Percentiles rank a stretch among this genome's conserved stretches.
These are phyloP conservation scores for Alaudala cheleensis DNA, from an alignment of 2,113 vertebrate genomes.

Conservation along the genomic window DNA sequence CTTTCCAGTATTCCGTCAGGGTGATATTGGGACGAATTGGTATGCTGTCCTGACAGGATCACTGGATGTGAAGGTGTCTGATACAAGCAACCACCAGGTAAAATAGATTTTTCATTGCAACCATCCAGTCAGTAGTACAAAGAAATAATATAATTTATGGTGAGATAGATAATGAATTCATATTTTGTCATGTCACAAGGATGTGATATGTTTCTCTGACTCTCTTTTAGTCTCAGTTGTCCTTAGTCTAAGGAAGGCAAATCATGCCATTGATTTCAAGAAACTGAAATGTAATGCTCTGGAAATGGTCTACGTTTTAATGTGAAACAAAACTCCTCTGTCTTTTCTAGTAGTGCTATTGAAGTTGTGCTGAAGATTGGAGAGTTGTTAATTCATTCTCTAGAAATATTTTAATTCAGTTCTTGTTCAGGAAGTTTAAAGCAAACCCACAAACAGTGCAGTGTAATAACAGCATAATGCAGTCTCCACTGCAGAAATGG, in stretches of 20 bases:
- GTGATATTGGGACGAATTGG: slow-evolving; percentile 97
- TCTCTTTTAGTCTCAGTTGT: background rate
- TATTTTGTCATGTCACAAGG: background rate
- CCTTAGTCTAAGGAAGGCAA: background rate
- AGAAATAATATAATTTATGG: background rate
- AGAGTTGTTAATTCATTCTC: background rate
- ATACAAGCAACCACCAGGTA: slow-evolving; percentile 95
- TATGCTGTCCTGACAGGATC: slow-evolving; percentile 95
- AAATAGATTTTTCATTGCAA: background rate
- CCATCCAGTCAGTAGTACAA: background rate
- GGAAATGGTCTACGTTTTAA: background rate
- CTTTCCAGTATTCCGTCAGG: slow-evolving; percentile 92
- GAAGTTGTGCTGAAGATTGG: background rate
- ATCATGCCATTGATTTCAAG: background rate
- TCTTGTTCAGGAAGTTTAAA: background rate
- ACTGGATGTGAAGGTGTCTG: slow-evolving; percentile 95
- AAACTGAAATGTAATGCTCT: background rate
- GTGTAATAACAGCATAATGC: background rate
- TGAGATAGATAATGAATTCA: background rate
- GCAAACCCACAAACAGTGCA: background rate
- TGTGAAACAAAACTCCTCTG: background rate
- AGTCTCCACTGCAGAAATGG: background rate
- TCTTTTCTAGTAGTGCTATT: background rate
- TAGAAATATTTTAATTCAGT: background rate
- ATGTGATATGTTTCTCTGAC: background rate